Conservation (phyloP, 2,797 vertebrate species). For the Spatula versicolor region DNA sequence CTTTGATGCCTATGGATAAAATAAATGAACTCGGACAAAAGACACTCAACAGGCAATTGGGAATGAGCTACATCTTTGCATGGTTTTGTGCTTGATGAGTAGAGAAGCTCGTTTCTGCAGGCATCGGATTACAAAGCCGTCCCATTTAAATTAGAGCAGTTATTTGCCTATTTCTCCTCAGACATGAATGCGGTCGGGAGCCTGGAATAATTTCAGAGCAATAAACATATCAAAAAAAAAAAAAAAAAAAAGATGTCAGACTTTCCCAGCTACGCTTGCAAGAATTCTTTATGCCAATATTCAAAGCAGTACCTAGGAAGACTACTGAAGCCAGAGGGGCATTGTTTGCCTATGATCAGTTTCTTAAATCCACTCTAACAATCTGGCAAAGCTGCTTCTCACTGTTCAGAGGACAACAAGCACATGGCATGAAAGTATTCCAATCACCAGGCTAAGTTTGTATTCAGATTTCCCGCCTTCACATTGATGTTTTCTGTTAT, state of each 20-base stretch:
- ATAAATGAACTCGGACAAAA: background rate
- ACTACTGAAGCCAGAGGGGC: background rate
- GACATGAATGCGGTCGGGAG: background rate
- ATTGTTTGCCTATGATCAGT: background rate
- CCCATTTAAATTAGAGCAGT: slow-evolving; percentile 37
- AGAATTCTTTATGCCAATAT: background rate
- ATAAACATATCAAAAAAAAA: background rate
- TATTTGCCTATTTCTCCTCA: slow-evolving; percentile 51
- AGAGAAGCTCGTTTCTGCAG: background rate
- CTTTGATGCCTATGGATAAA: slow-evolving; percentile 1
- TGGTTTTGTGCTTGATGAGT: background rate
- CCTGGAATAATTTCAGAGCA: slow-evolving; percentile 58
- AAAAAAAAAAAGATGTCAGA: background rate
- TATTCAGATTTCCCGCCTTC: background rate
- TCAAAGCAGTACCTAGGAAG: slow-evolving; percentile 21
- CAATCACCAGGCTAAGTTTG: background rate
- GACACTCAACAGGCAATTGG: background rate
- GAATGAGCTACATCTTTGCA: background rate
- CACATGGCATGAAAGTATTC: background rate
- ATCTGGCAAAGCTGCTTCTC: background rate
- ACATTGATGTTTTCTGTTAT: background rate
- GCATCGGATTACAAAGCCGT: slow-evolving; percentile 33
- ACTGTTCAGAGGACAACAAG: background rate
- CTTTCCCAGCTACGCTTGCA: background rate
- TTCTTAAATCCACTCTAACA: background rate